Conservation (phyloP, 2,888 invertebrate genomes). For the Andricus curvator region DNA sequence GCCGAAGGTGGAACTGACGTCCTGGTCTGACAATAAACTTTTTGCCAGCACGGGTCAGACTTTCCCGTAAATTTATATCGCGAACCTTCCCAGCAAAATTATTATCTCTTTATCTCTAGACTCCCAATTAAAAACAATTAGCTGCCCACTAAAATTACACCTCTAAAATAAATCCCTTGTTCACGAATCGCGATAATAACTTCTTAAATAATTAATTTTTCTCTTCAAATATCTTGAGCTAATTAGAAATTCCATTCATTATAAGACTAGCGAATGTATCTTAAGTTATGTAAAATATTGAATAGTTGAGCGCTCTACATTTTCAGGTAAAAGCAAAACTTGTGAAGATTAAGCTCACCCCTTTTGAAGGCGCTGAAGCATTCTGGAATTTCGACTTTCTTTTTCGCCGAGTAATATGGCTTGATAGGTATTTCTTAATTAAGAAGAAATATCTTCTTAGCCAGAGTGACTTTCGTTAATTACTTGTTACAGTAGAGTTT, state of each 20-base stretch:
- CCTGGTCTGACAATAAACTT: constrained; percentile 64
- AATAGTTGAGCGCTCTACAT: neutral
- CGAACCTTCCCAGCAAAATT: constrained; percentile 47
- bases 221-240: no score
- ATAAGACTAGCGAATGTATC: neutral
- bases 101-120: constrained; percentile 38
- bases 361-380: constrained; percentile 64
- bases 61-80: constrained; percentile 49
- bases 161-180: neutral
- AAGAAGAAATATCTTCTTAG: constrained; percentile 62
- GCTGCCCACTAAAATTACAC: neutral
- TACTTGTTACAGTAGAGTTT: constrained; percentile 59
- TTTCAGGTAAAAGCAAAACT: neutral
- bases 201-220: neutral
- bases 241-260: neutral
- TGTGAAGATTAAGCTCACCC: constrained; percentile 66
- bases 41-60: constrained; percentile 47
- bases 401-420: constrained; percentile 57
- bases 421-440: constrained; percentile 68
- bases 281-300: neutral
- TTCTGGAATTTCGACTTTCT: constrained; percentile 63
- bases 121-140: neutral
- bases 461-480: constrained; percentile 63
- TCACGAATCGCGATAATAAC: neutral
- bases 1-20: constrained; percentile 42